Base-by-base conservation (phyloP, 2,797 vertebrate species). In the Manis javanica region DNA sequence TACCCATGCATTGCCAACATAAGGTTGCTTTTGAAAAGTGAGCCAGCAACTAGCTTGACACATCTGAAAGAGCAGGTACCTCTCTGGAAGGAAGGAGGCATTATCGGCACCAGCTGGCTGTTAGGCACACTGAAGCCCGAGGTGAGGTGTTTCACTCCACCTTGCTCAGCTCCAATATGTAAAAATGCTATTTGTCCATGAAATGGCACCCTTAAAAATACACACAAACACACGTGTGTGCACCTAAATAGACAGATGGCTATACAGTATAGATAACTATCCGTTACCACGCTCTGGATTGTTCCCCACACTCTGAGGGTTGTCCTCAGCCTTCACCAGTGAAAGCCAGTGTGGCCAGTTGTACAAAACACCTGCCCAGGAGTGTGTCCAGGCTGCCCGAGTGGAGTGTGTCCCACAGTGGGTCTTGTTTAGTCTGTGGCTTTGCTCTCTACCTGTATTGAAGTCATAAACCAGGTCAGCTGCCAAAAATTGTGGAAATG, bases 1-100 rank as follows among this genome's bases (percentile, higher is more conserved):
- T 64, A 59, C 5, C 21, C 3, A 23, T 37, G 79, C 85, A 72
- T 4, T 83, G 21, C 5, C 69, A 53, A 93, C 18, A 89, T 13
- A 90, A 95, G 95, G 39, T n/a, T 84, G 37, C 42, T 74, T 90
- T 83, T 84, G 16, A 39, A 84, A 93, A 85, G 46, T 57, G 39
- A 87, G 26, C 19, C 31, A 55, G 34, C 51, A 31, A 83, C 64
- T 16, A 29, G 31, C 55, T 79, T 71, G 63, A 34, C 42, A 66
- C 89, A 61, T 77, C 61, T 88, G 31, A 61, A 81, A 90, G 34
- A 39, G 2, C 53, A 71, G 21, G 37, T 55, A 39, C 74, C 49
- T 82, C 61, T 81, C 31, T 57, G 16, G 0, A 12, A 89, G 53
- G 42, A 83, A 42, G 39, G 61, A 79, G 34, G 71, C 10, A 34